A percentile compares a stretch with the other conserved stretches of the same genome.
These are phyloP conservation scores for Delphinus delphis DNA, from an alignment of 2,113 vertebrate genomes.

Conservation along the genomic window DNA sequence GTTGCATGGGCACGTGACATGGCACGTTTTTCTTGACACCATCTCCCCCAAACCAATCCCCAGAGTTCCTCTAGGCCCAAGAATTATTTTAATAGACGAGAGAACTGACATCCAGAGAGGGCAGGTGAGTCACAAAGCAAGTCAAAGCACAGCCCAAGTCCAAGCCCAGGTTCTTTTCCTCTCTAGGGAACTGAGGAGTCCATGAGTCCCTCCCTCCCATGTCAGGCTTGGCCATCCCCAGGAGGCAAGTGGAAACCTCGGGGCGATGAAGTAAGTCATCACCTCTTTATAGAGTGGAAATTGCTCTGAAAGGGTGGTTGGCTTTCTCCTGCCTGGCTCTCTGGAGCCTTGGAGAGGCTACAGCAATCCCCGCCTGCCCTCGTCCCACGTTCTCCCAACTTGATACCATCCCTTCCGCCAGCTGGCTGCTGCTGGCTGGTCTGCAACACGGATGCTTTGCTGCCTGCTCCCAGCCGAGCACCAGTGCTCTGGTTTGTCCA, in stretches of 20 bases:
- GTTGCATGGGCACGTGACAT: fast-evolving
- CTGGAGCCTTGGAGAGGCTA: conserved; percentile 16
- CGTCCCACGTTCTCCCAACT: not conserved
- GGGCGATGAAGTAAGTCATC: conserved; percentile 39
- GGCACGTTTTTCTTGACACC: not conserved
- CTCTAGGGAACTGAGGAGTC: not conserved
- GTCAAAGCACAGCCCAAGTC: not conserved
- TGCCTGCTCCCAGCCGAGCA: not conserved
- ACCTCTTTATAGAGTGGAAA: conserved; percentile 50
- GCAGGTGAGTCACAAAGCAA: conserved; percentile 52
- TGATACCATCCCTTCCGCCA: not conserved
- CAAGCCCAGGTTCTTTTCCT: not conserved
- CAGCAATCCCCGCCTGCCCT: not conserved
- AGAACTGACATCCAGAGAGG: not conserved
- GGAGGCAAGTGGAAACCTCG: conserved; percentile 36
- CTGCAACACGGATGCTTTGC: not conserved
- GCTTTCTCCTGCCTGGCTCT: not conserved
- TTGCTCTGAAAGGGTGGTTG: conserved; percentile 47
- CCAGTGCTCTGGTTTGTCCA: not conserved
- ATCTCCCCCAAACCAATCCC: not conserved
- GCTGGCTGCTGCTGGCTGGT: not conserved
- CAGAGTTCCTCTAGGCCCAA: not conserved
- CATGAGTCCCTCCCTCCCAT: not conserved
- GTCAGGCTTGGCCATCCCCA: not conserved
- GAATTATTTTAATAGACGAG: conserved; percentile 3